Base-by-base conservation (phyloP, 2,113 vertebrate species). In the Scalopus aquaticus region DNA sequence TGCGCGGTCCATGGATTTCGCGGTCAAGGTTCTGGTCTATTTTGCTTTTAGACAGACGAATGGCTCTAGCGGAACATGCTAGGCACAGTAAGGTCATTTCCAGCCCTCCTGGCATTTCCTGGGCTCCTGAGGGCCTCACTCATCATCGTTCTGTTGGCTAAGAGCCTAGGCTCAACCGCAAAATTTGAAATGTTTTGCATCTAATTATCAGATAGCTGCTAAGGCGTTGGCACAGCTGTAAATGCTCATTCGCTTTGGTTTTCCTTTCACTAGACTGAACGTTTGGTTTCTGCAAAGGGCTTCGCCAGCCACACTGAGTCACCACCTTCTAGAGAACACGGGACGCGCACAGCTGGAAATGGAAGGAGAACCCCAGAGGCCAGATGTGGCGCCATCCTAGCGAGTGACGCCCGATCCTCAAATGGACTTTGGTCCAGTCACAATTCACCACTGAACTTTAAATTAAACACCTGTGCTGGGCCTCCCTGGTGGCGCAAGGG, bases 271-370 rank as follows among this genome's bases (percentile, higher is more conserved):
- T 30, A 6, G 72, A 78, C 2, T 0, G 73, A 91, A 73, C 76
- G 79, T 90, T 26, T 74, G 79, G 79, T 91, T 88, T 85, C 58
- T 35, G 56, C 69, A 44, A 37, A 51, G 76, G 76, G 89, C 26
- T 17, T 10, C 1, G 5, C 88, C 74, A 65, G 54, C 60, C 17
- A 13, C 39, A 35, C 54, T 20, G 37, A 16, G 37, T 51, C 70
- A 80, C 58, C 26, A 60, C 83, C 42, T 81, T 49, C 42, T 70
- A 51, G 88, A 72, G 58, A 87, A 39, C 44, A 76, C 76, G 51
- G 74, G 28, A 2, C 6, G 60, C 28, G 3, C 24, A 62, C 24
- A 62, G 60, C 54, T 76, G 20, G 62, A 7, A 2, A 9, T 0
- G 7, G 37, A 51, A 39, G 80, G 64, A 15, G 0, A 1, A 24